phyloP scores from a whole-genome alignment of 2,888 invertebrate genomes.

The Furcula furcula region DNA sequence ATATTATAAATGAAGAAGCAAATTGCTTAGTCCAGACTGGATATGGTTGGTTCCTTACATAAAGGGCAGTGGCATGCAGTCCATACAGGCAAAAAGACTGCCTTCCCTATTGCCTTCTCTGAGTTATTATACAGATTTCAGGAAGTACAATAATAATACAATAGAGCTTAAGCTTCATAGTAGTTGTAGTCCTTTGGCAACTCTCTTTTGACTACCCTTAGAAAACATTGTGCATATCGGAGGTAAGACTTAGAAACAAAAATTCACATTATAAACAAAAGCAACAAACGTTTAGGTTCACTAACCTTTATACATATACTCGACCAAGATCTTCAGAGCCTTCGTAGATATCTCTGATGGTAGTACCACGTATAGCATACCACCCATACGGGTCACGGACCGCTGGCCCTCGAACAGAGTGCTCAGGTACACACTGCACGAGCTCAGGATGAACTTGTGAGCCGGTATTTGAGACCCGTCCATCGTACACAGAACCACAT shows the following conservation, averaged over 20 bases:
- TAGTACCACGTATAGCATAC: constrained; percentile 86
- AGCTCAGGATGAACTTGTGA: constrained; percentile 91
- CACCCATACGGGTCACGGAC: constrained; percentile 70
- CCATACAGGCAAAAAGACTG: too few relatives aligned
- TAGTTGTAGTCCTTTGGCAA: too few relatives aligned
- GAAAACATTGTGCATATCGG: too few relatives aligned
- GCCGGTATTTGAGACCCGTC: constrained; percentile 91
- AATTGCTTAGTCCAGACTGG: too few relatives aligned
- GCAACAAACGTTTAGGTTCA: neutral
- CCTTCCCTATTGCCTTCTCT: too few relatives aligned
- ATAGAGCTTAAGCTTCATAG: too few relatives aligned
- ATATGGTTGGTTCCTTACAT: too few relatives aligned
- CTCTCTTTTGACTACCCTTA: too few relatives aligned
- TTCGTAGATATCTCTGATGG: constrained; percentile 91
- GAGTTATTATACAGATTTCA: too few relatives aligned
- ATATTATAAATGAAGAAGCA: too few relatives aligned
- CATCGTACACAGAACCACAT: constrained; percentile 89
- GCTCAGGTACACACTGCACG: constrained; percentile 85
- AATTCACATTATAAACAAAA: neutral
- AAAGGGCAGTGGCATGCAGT: too few relatives aligned
- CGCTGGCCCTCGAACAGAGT: constrained; percentile 73
- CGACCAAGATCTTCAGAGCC: constrained; percentile 89
- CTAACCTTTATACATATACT: constrained; percentile 91
- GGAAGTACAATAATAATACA: too few relatives aligned
- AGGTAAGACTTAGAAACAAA: neutral